Conservation (phyloP, 2,888 invertebrate species). For the Lepas anatifera region DNA sequence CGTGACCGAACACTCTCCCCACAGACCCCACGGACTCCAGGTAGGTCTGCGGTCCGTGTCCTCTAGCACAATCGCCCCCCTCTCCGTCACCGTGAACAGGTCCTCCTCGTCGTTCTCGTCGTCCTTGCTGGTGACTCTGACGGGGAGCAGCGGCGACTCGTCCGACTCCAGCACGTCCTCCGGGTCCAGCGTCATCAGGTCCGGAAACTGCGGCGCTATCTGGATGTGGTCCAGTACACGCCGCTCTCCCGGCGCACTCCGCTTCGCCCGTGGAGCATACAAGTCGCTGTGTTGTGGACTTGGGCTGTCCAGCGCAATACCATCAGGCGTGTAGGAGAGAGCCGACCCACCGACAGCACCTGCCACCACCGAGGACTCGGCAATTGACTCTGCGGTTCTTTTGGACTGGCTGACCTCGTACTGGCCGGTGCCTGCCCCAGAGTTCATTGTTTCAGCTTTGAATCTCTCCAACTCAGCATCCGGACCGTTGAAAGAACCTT, state of each 20-base stretch:
- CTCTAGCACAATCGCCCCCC: not conserved
- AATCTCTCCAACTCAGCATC: too few species aligned
- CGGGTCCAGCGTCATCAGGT: not conserved
- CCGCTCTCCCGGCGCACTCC: not conserved
- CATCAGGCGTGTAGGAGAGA: too few species aligned
- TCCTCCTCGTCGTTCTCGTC: not conserved
- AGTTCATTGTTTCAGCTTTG: too few species aligned
- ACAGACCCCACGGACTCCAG: not conserved
- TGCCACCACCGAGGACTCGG: too few species aligned
- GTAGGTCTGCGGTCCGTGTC: not conserved
- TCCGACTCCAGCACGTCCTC: slow-evolving; percentile 5
- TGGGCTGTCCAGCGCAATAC: too few species aligned
- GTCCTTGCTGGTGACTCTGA: not conserved
- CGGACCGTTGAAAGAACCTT: too few species aligned
- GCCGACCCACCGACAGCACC: too few species aligned
- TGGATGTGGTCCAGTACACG: slow-evolving; percentile 4
- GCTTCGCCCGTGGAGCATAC: not conserved
- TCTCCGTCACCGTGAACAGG: not conserved
- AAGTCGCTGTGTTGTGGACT: too few species aligned
- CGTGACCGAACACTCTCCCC: not conserved
- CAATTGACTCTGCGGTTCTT: too few species aligned
- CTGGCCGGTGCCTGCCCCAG: too few species aligned
- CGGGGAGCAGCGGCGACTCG: not conserved
- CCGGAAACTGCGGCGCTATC: not conserved
- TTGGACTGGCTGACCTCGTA: too few species aligned